phyloP scores from a whole-genome alignment of 1,140 invertebrate genomes.

The Drosophila neocordata region DNA sequence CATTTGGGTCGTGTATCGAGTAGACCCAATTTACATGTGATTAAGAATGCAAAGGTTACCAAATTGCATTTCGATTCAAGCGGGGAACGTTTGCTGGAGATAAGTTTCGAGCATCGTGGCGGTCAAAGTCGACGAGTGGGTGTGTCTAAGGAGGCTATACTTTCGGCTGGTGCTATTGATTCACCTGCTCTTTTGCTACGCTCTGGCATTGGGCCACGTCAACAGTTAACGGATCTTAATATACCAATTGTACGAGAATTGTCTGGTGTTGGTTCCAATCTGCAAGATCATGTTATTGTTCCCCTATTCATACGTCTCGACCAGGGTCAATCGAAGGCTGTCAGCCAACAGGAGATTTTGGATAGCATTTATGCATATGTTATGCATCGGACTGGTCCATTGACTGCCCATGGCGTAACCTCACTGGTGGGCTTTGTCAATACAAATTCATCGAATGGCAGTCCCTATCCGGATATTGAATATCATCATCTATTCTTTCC shows the following conservation, averaged over 20 bases:
- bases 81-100: constrained; percentile 41
- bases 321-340: constrained; percentile 1
- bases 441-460: constrained; percentile 40
- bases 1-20: constrained; percentile 60
- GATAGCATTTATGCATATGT: constrained; percentile 62
- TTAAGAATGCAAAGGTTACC: constrained; percentile 86
- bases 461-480: constrained; percentile 75
- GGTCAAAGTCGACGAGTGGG: constrained; percentile 61
- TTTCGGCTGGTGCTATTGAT: constrained; percentile 84
- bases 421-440: constrained; percentile 59
- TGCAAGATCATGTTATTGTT: constrained; percentile 84
- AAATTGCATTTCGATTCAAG: constrained; percentile 85
- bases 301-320: constrained; percentile 65
- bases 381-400: constrained; percentile 82
- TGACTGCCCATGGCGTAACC: constrained; percentile 83
- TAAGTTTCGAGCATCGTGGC: constrained; percentile 76
- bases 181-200: constrained; percentile 84
- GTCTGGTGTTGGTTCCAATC: constrained; percentile 85
- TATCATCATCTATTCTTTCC: constrained; percentile 58
- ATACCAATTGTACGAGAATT: constrained; percentile 83
- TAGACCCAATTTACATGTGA: constrained; percentile 87
- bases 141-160: constrained; percentile 84
- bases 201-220: constrained; percentile 84
- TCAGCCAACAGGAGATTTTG: constrained; percentile 44
- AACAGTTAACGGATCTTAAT: constrained; percentile 83